Percentiles rank a stretch among this genome's conserved stretches.
These are phyloP conservation scores for Notarius lentiginosus DNA, from an alignment of 2,113 vertebrate species.

Conservation along the genomic window DNA sequence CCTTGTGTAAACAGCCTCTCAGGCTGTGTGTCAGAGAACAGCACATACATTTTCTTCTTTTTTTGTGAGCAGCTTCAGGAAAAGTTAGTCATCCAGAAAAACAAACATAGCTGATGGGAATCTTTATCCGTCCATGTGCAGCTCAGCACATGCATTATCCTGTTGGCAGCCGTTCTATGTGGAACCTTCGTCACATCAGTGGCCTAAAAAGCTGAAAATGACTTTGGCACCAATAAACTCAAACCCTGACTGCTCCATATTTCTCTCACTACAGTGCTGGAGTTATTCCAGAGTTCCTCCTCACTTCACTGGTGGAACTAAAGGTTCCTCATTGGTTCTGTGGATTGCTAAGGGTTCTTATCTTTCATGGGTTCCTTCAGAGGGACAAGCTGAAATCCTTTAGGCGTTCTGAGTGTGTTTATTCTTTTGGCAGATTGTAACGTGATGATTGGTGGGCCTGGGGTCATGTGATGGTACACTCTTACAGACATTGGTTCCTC, in stretches of 20 bases:
- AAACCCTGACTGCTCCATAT: neutral
- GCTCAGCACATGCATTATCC: constrained; percentile 43
- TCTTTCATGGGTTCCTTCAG: neutral
- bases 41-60: neutral
- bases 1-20: constrained; percentile 33
- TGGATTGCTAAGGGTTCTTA: neutral
- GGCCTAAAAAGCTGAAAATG: constrained; percentile 59
- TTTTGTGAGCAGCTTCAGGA: constrained; percentile 28
- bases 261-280: neutral
- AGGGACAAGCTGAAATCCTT: neutral
- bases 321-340: neutral
- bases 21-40: constrained; percentile 13
- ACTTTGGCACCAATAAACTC: constrained; percentile 49
- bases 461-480: neutral
- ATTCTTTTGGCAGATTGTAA: neutral
- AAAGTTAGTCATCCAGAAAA: constrained; percentile 47
- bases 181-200: constrained; percentile 36
- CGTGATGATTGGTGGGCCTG: neutral
- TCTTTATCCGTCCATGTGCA: constrained; percentile 54
- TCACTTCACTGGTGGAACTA: neutral
- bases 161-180: constrained; percentile 44
- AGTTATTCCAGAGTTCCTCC: neutral
- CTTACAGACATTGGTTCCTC: neutral
- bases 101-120: constrained; percentile 49
- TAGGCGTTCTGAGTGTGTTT: neutral